Evolutionary conservation across 2,113 vertebrate species (phyloP).

Genomic region (Brachyistius frenatus): DNA sequence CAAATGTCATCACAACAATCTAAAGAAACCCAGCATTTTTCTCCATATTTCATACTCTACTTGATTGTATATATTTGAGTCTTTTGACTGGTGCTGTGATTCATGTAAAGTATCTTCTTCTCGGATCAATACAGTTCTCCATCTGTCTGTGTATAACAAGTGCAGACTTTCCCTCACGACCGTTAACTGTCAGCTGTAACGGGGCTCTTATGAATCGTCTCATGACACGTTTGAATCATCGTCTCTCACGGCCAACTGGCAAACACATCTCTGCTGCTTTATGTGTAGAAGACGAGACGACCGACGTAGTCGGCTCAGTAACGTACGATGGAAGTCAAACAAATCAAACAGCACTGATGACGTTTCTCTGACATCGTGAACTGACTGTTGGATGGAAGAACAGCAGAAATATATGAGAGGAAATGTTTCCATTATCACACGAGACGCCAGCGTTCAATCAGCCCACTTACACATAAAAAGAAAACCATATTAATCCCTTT

Average conservation of each 20-base stretch:
- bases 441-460: neutral
- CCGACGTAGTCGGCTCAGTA: neutral
- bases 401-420: too few species aligned
- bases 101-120: neutral
- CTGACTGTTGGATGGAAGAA: neutral
- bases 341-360: neutral
- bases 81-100: too few species aligned
- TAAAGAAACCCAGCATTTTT: too few species aligned
- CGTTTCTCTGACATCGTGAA: neutral
- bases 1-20: too few species aligned
- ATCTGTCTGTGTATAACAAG: neutral
- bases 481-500: neutral
- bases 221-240: conserved; percentile 6
- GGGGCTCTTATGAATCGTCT: neutral
- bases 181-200: neutral
- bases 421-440: too few species aligned
- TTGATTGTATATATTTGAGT: too few species aligned
- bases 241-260: neutral
- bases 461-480: neutral
- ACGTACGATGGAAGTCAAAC: neutral
- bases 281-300: neutral
- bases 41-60: too few species aligned
- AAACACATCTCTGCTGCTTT: conserved; percentile 3
- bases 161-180: neutral
- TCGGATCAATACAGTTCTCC: neutral